These are phyloP conservation scores for Chrysoperla carnea DNA, from an alignment of 1,140 invertebrate species.

Conservation along the genomic window DNA sequence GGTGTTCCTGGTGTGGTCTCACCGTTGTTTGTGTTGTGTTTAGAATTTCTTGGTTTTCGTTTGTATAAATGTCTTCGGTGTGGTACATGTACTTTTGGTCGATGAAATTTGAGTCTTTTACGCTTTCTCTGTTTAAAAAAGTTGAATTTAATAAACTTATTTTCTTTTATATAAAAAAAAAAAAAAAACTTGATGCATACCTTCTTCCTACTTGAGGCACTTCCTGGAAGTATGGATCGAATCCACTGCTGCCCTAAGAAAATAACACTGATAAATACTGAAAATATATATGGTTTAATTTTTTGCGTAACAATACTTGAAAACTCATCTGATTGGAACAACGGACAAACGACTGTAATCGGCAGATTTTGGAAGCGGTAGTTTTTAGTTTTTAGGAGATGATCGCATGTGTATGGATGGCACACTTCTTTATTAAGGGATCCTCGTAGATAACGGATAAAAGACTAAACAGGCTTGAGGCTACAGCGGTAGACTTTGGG, in stretches of 20 bases:
- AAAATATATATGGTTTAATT: conserved; percentile 34
- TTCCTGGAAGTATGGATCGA: conserved; percentile 40
- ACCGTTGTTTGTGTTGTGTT: conserved; percentile 21
- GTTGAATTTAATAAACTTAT: not conserved
- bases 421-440: too few species aligned
- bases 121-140: conserved; percentile 42
- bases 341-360: too few species aligned
- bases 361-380: too few species aligned
- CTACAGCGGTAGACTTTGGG: too few species aligned
- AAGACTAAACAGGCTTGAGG: too few species aligned
- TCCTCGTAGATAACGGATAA: too few species aligned
- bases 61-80: conserved; percentile 42
- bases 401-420: too few species aligned
- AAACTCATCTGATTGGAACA: too few species aligned
- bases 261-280: conserved; percentile 37
- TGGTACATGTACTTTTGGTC: conserved; percentile 59
- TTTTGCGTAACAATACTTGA: too few species aligned
- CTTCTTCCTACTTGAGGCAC: conserved; percentile 41
- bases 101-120: conserved; percentile 58
- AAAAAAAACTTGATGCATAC: conserved; percentile 10
- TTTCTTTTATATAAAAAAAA: conserved; percentile 4
- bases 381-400: too few species aligned
- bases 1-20: conserved; percentile 3
- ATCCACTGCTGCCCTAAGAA: conserved; percentile 68
- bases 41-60: conserved; percentile 31